These are phyloP conservation scores for Anabas testudineus DNA, from an alignment of 2,797 vertebrate species.

Conservation along the genomic window DNA sequence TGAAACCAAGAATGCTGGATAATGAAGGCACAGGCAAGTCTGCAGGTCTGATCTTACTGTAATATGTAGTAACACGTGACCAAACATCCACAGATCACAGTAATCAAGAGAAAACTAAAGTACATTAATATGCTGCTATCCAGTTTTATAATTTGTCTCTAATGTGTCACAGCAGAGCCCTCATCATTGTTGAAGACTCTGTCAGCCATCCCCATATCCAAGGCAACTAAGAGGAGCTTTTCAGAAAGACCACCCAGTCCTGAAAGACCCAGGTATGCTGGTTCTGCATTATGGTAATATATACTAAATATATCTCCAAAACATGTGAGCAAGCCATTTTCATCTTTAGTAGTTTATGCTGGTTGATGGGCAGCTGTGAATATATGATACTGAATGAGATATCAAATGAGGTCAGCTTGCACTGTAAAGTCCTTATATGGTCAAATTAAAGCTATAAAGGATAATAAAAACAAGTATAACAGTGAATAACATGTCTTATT, in stretches of 20 bases:
- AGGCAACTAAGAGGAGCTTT: conserved; percentile 89
- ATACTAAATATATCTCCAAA: not conserved
- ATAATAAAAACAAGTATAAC: not conserved
- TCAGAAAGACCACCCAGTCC: conserved; percentile 87
- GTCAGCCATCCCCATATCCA: conserved; percentile 86
- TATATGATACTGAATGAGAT: not conserved
- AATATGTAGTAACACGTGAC: not conserved
- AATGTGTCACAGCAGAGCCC: conserved; percentile 77
- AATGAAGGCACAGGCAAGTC: conserved; percentile 75
- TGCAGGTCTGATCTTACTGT: not conserved
- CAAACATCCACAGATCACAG: not conserved
- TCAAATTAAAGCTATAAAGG: not conserved
- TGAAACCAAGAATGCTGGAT: conserved; percentile 89
- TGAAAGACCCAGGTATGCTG: conserved; percentile 88
- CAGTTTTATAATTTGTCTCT: conserved; percentile 28
- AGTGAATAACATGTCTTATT: not conserved
- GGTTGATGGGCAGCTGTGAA: not conserved
- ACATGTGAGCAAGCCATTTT: not conserved
- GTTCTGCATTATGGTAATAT: not conserved
- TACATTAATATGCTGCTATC: not conserved
- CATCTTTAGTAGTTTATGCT: not conserved
- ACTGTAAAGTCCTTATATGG: not conserved
- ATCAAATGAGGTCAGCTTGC: not conserved
- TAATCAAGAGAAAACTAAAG: not conserved
- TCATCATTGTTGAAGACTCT: conserved; percentile 80